Evolutionary conservation across 2,797 vertebrate genomes (phyloP), one percentile per base, ranked within the genome.

Genomic region (Synaphobranchus kaupii): DNA sequence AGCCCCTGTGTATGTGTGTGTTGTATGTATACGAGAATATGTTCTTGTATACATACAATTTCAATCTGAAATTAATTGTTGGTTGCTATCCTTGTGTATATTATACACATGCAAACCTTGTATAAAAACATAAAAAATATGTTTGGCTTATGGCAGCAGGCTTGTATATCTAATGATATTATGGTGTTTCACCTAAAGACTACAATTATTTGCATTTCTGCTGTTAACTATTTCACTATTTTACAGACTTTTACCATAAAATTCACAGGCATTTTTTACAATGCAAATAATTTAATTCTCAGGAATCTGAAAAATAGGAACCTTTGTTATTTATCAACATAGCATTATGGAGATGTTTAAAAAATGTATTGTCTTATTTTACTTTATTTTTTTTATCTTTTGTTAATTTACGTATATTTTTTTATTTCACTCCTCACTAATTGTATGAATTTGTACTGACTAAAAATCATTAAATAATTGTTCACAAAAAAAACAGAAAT

Each of bases 1-100:
- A 84, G 58, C 3, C 5, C 12, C 3, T 22, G 60, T n/a, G 25
- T 58, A 63, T 9, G 34, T 17, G 78, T 58, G 86, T 85, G 90
- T 85, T n/a, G n/a, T n/a, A n/a, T n/a, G n/a, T n/a, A n/a, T n/a
- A n/a, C n/a, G n/a, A n/a, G n/a, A n/a, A n/a, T n/a, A n/a, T n/a
- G n/a, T n/a, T n/a, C 6, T 71, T 31, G 66, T 12, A 63, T 63
- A 22, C 58, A 63, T 7, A 63, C 20, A 25, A 6, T 63, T 31
- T 31, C 66, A 71, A 25, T 71, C 8, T 71, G 28, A 71, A 71
- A 71, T 71, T 12, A 31, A 25, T 63, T 25, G 9, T 28, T 66
- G 1, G n/a, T 28, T 66, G 25, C 22, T 66, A 7, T 66, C 25
- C 60, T 66, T 66, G 60, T 25, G 60, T 25, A n/a, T 17, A 58